A percentile compares a stretch with the other conserved stretches of the same genome.
These are phyloP conservation scores for Phoxinus dragarum DNA, from an alignment of 2,797 vertebrate genomes.

Conservation along the genomic window DNA sequence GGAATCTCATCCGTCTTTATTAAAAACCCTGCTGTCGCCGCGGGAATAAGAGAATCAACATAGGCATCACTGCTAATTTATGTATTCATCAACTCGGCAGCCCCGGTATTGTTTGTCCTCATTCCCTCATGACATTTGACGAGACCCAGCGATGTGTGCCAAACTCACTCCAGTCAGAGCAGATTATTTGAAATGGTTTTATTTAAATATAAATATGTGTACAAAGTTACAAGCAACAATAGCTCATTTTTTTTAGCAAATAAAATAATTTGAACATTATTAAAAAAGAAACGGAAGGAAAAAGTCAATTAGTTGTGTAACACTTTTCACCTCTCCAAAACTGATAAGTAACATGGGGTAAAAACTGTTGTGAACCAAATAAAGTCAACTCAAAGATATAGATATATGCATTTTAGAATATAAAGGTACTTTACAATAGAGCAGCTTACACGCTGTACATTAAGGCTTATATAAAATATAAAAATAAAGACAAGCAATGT, in stretches of 20 bases:
- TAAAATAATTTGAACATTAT: slow-evolving; percentile 82
- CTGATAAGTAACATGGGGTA: slow-evolving; percentile 72
- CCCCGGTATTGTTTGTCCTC: slow-evolving; percentile 72
- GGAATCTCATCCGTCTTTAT: slow-evolving; percentile 80
- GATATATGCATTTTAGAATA: slow-evolving; percentile 79
- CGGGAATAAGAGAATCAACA: slow-evolving; percentile 77
- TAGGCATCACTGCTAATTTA: slow-evolving; percentile 78
- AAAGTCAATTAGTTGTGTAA: slow-evolving; percentile 78
- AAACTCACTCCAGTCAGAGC: slow-evolving; percentile 61
- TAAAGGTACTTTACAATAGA: slow-evolving; percentile 86
- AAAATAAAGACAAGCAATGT: slow-evolving; percentile 87
- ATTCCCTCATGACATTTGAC: slow-evolving; percentile 55
- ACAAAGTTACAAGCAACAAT: slow-evolving; percentile 88
- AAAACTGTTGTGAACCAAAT: slow-evolving; percentile 70
- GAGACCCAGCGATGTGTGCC: slow-evolving; percentile 50
- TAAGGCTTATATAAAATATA: slow-evolving; percentile 90
- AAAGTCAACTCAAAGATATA: slow-evolving; percentile 73
- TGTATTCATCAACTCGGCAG: slow-evolving; percentile 77
- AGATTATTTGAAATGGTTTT: slow-evolving; percentile 83
- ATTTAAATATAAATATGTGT: slow-evolving; percentile 92
- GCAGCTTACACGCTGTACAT: slow-evolving; percentile 86
- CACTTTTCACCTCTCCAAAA: slow-evolving; percentile 73
- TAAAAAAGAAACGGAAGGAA: slow-evolving; percentile 67
- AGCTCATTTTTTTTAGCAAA: slow-evolving; percentile 82
- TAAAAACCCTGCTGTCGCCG: slow-evolving; percentile 71